These are phyloP conservation scores for Conistra vaccinii DNA, from an alignment of 2,888 invertebrate genomes.

Conservation along the genomic window DNA sequence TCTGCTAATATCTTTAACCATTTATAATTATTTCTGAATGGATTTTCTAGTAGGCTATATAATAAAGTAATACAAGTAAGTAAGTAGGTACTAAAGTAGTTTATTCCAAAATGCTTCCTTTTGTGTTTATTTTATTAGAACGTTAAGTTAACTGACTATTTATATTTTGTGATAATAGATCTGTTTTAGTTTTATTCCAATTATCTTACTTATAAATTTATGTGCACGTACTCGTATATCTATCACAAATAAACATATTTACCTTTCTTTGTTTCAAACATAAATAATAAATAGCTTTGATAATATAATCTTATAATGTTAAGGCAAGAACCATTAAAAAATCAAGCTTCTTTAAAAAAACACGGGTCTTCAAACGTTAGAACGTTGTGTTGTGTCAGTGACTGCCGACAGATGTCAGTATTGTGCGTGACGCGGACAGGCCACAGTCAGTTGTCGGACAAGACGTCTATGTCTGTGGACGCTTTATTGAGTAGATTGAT, in stretches of 20 bases:
- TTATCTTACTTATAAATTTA: not conserved
- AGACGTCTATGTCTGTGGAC: not conserved
- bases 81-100: not conserved
- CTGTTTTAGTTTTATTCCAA: not conserved
- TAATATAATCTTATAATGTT: not conserved
- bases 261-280: not conserved
- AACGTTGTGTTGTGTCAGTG: not conserved
- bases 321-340: not conserved
- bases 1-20: too few species aligned
- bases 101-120: conserved; percentile 4
- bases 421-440: not conserved
- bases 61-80: not conserved
- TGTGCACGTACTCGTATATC: not conserved
- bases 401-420: not conserved
- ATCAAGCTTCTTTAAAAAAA: not conserved
- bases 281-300: not conserved
- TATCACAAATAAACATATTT: too few species aligned
- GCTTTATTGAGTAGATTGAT: not conserved
- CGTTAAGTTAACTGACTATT: not conserved
- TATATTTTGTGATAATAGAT: too few species aligned
- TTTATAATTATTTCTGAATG: too few species aligned
- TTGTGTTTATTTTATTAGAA: conserved; percentile 15
- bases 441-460: too few species aligned
- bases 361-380: not conserved
- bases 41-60: not conserved